Conservation (phyloP, 2,797 vertebrate species). For the Cyclopterus lumpus region DNA sequence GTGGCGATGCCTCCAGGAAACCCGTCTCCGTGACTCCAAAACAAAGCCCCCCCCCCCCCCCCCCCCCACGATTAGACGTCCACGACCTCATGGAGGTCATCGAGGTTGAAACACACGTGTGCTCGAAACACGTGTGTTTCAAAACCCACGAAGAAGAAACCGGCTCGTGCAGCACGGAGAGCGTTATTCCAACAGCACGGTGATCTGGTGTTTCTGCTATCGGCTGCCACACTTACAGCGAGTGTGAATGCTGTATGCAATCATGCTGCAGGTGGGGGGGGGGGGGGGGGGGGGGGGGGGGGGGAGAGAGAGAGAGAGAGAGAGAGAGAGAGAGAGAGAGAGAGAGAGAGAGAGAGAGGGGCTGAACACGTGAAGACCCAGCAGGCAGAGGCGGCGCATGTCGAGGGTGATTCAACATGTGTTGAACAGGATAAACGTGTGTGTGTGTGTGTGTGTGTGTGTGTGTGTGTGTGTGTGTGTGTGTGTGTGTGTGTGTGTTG, state of each 20-base stretch:
- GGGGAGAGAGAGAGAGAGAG: constrained; percentile 2
- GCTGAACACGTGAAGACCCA: constrained; percentile 71
- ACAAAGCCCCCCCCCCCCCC: no score
- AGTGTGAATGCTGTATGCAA: constrained; percentile 65
- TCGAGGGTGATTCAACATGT: constrained; percentile 67
- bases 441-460: no score
- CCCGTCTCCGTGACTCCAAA: no score
- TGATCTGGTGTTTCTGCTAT: constrained; percentile 42
- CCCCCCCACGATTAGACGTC: no score
- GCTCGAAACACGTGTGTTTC: no score
- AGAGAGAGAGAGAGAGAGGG: constrained; percentile 31
- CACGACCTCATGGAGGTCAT: no score
- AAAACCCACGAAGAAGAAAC: no score
- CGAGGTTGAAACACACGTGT: no score
- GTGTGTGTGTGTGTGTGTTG: no score
- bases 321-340: constrained; percentile 30
- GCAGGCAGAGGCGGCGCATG: constrained; percentile 46
- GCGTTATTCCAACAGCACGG: constrained; percentile 39
- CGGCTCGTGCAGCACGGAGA: no score
- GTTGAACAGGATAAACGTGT: constrained; percentile 27
- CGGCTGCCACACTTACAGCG: constrained; percentile 48
- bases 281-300: constrained; percentile 48
- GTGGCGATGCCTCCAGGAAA: no score
- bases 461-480: no score
- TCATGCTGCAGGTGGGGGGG: constrained; percentile 60